Conservation (phyloP, 2,888 invertebrate genomes). For the Lasiommata megera region DNA sequence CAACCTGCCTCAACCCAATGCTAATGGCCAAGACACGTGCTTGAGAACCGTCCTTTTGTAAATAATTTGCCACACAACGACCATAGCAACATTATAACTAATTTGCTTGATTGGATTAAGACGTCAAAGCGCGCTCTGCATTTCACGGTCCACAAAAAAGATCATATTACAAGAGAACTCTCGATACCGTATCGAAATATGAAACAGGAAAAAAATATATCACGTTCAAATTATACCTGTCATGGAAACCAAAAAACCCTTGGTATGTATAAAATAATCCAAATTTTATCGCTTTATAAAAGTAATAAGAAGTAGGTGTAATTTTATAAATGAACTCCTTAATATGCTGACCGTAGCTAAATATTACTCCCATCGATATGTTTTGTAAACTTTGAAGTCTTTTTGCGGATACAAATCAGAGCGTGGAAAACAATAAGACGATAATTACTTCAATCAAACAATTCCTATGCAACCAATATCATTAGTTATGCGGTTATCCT, state of each 20-base stretch:
- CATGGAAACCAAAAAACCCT: no score
- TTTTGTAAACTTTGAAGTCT: slow-evolving; percentile 1
- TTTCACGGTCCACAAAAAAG: slow-evolving; percentile 68
- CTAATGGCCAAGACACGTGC: slow-evolving; percentile 54
- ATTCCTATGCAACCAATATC: slow-evolving; percentile 72
- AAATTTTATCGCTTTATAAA: no score
- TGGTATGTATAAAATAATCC: no score
- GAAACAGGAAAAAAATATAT: not conserved
- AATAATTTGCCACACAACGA: slow-evolving; percentile 55
- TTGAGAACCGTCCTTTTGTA: slow-evolving; percentile 47
- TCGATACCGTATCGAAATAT: slow-evolving; percentile 42
- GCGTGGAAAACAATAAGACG: slow-evolving; percentile 45
- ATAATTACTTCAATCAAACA: slow-evolving; percentile 63
- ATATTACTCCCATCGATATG: slow-evolving; percentile 28
- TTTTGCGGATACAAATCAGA: slow-evolving; percentile 38
- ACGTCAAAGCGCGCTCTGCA: slow-evolving; percentile 62
- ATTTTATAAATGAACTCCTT: no score
- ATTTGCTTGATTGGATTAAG: slow-evolving; percentile 76
- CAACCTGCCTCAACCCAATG: slow-evolving; percentile 67
- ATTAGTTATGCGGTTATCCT: slow-evolving; percentile 57
- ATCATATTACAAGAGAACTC: slow-evolving; percentile 51
- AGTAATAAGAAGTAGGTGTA: no score
- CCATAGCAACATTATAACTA: slow-evolving; percentile 61
- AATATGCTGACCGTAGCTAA: slow-evolving; percentile 29
- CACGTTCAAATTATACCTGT: not conserved